Evolutionary conservation across 2,113 vertebrate species (phyloP), one percentile per base, ranked within the genome.

Genomic region (Furnarius figulus): DNA sequence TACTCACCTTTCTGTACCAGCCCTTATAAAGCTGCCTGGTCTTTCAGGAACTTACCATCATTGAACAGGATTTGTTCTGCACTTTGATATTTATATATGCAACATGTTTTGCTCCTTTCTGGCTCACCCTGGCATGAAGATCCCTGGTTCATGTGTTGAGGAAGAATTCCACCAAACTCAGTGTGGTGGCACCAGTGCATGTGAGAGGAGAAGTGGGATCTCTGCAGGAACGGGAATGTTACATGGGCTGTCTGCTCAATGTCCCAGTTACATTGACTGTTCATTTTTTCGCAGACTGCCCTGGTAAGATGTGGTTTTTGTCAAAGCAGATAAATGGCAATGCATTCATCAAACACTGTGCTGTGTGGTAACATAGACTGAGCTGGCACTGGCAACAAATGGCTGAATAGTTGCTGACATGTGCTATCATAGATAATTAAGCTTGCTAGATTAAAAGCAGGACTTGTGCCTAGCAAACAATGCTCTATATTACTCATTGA

Each of bases 391-490:
- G 89, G 81, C 71, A 95, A 80, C 31, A 90, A 85, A 89, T 91
- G 94, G 68, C 70, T 50, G 85, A 90, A 84, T 75, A 97, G 90
- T 77, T 97, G 97, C 86, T 23, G 33, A 94, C 91, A 83, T 95
- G 94, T 92, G 94, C 89, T 97, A 95, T 77, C 93, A 46, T 79
- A 94, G 61, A 85, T 67, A 85, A 78, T 88, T 68, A 91, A 93
- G 86, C 96, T 96, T 82, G 87, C 93, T 90, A 87, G 71, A 92
- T 71, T 70, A 90, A 95, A 97, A 97, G 95, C 96, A 89, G 91
- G 85, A 87, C 37, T 94, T 97, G 96, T 89, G 95, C 82, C 90
- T 92, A 85, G 75, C 93, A 97, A 97, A 97, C 93, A 96, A 89
- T 9, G 59, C 59, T 93, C 95, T 94, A 84, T 79, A 93, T 93